Evolutionary conservation across 2,113 vertebrate species (phyloP).

Genomic region (Drymodes brunneopygia): DNA sequence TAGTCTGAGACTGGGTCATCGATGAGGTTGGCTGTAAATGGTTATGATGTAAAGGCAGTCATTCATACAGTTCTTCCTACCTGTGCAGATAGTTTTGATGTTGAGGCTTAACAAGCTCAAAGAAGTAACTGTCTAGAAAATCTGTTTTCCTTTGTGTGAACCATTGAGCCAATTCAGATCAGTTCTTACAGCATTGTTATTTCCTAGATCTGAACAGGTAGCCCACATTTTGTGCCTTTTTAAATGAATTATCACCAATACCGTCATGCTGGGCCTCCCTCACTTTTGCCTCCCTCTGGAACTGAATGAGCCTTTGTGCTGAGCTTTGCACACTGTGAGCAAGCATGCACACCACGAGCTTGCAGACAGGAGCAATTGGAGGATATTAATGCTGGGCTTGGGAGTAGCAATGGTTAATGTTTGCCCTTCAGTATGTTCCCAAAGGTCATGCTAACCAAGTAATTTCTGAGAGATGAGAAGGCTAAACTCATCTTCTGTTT

Average conservation of each 20-base stretch:
- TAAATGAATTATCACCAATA: background rate
- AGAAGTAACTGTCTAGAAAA: background rate
- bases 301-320: background rate
- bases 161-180: background rate
- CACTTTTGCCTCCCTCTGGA: background rate
- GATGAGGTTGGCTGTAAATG: background rate
- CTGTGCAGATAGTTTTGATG: background rate
- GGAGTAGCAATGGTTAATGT: background rate
- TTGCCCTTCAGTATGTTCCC: background rate
- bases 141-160: background rate
- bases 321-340: background rate
- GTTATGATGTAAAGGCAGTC: background rate
- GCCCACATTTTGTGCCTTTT: background rate
- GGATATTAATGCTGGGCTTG: background rate
- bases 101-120: background rate
- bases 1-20: background rate
- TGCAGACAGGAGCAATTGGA: background rate
- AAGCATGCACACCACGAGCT: background rate
- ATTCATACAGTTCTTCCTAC: background rate
- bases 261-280: background rate
- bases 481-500: conserved; percentile 23
- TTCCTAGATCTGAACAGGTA: background rate
- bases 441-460: background rate
- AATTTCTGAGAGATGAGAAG: background rate
- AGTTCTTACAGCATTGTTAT: background rate